These are phyloP conservation scores for Drosophila subquinaria DNA, from an alignment of 2,888 invertebrate genomes.

Conservation along the genomic window DNA sequence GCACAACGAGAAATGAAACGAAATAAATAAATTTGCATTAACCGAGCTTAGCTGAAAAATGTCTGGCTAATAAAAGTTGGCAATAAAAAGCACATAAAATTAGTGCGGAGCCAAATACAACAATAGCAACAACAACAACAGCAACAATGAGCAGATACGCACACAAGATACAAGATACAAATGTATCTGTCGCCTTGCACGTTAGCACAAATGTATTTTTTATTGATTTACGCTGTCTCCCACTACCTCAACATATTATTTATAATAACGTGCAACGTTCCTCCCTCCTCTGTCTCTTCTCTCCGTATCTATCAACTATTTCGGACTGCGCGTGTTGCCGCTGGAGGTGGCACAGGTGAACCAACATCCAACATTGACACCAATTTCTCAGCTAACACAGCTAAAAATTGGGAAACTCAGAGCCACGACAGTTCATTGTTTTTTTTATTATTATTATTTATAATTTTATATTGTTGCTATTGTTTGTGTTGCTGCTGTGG, in stretches of 20 bases:
- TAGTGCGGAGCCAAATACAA: conserved; percentile 56
- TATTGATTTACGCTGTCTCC: conserved; percentile 65
- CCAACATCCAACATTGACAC: conserved; percentile 45
- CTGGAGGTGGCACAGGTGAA: conserved; percentile 63
- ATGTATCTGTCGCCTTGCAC: conserved; percentile 59
- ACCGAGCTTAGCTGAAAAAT: conserved; percentile 73
- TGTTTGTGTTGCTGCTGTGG: conserved; percentile 28
- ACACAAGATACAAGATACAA: conserved; percentile 46
- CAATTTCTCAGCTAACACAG: conserved; percentile 33
- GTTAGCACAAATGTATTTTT: conserved; percentile 49
- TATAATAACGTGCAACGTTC: conserved; percentile 53
- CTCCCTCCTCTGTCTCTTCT: background rate
- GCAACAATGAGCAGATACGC: background rate
- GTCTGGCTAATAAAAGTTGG: conserved; percentile 77
- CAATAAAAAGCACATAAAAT: conserved; percentile 80
- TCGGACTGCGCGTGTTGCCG: conserved; percentile 61
- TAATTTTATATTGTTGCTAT: conserved; percentile 9
- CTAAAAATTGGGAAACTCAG: conserved; percentile 41
- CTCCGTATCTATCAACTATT: conserved; percentile 23
- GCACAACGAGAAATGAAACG: conserved; percentile 44
- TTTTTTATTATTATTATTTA: conserved; percentile 9
- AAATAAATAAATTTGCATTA: conserved; percentile 80
- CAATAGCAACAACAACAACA: conserved; percentile 8
- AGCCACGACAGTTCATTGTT: conserved; percentile 5
- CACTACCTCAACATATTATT: conserved; percentile 59